phyloP scores from a whole-genome alignment of 2,797 vertebrate genomes.

The Hyperoplus lanceolatus region DNA sequence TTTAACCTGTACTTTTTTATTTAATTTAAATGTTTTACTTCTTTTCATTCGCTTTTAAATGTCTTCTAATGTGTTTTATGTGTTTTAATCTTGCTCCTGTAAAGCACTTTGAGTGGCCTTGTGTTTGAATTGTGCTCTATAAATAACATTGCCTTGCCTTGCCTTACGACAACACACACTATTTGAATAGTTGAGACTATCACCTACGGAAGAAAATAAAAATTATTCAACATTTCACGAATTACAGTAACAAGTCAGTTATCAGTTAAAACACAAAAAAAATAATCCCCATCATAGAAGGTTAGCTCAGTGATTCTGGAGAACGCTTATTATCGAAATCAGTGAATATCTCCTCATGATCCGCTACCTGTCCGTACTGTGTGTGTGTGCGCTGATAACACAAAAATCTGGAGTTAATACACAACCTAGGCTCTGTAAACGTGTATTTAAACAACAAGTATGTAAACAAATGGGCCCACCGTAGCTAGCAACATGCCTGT shows the following conservation, averaged over 20 bases:
- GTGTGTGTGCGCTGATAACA: too few species aligned
- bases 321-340: too few species aligned
- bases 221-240: conserved; percentile 64
- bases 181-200: conserved; percentile 65
- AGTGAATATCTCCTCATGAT: too few species aligned
- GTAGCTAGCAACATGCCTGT: too few species aligned
- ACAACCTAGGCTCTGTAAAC: too few species aligned
- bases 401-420: too few species aligned
- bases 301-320: too few species aligned
- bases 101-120: too few species aligned
- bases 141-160: not conserved
- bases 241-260: conserved; percentile 75
- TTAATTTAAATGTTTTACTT: not conserved
- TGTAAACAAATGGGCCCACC: too few species aligned
- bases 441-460: too few species aligned
- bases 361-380: too few species aligned
- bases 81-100: not conserved
- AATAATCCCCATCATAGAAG: not conserved
- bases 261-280: conserved; percentile 61
- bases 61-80: not conserved
- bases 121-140: not conserved
- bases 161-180: conserved; percentile 55
- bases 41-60: not conserved
- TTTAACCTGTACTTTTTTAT: not conserved
- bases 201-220: conserved; percentile 48